These are phyloP conservation scores for Cygnus buccinator DNA, from an alignment of 2,113 vertebrate species.

Conservation along the genomic window DNA sequence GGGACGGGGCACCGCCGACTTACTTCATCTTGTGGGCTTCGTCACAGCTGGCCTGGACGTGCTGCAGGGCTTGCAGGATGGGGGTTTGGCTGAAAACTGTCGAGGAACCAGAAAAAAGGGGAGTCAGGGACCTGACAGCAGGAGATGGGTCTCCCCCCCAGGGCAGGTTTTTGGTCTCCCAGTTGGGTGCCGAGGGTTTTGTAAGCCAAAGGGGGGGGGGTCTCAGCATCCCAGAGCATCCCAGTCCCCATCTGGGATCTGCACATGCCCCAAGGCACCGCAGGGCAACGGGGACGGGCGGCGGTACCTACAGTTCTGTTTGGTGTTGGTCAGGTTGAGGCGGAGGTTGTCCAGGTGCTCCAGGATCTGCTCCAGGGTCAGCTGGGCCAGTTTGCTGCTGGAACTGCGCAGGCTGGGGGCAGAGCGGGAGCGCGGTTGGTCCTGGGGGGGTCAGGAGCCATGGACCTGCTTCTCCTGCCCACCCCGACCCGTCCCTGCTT, in stretches of 20 bases:
- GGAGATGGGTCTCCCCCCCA: background rate
- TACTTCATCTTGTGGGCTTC: slow-evolving; percentile 97
- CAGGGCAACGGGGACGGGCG: fast-evolving
- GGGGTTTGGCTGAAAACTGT: slow-evolving; percentile 94
- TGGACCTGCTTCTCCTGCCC: background rate
- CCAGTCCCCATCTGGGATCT: background rate
- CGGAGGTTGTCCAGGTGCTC: slow-evolving; percentile 93
- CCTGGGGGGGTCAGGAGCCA: background rate
- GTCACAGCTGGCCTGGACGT: slow-evolving; percentile 96
- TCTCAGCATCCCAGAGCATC: background rate
- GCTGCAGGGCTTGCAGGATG: slow-evolving; percentile 94
- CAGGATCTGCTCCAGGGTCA: slow-evolving; percentile 95
- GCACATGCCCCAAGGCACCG: too few species aligned
- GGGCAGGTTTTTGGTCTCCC: background rate
- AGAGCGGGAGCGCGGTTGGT: background rate
- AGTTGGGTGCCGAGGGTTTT: background rate
- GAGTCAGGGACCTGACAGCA: background rate
- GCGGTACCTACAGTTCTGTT: slow-evolving; percentile 77
- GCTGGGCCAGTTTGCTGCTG: slow-evolving; percentile 95
- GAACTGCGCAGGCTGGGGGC: slow-evolving; percentile 87
- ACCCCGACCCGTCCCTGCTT: too few species aligned
- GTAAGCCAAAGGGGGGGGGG: background rate
- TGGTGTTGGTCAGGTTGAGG: slow-evolving; percentile 91
- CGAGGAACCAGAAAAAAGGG: background rate
- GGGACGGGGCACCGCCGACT: background rate